These are phyloP conservation scores for Alsophila aescularia DNA, from an alignment of 2,888 invertebrate species.

Conservation along the genomic window DNA sequence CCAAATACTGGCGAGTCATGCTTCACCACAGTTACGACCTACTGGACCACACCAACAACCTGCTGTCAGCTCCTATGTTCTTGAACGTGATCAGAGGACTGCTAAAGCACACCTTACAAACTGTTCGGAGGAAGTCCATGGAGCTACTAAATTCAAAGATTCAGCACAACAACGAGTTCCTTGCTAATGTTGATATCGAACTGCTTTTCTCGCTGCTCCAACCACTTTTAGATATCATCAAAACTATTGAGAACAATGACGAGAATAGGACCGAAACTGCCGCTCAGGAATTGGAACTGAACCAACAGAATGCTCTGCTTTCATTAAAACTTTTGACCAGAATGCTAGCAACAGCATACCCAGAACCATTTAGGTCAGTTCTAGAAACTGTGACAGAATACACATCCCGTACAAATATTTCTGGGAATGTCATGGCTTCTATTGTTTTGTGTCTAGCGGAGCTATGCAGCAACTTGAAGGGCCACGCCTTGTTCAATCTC, in stretches of 20 bases:
- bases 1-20: constrained; percentile 93
- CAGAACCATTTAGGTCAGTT: constrained; percentile 88
- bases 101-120: constrained; percentile 87
- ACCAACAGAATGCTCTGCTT: constrained; percentile 92
- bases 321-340: constrained; percentile 93
- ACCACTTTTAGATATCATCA: constrained; percentile 85
- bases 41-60: constrained; percentile 90
- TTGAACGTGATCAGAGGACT: constrained; percentile 90
- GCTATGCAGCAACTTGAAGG: constrained; percentile 89
- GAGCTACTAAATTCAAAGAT: constrained; percentile 94
- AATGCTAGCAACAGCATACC: constrained; percentile 87
- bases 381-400: constrained; percentile 87
- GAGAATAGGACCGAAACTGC: constrained; percentile 55
- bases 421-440: constrained; percentile 88
- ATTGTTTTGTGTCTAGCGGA: constrained; percentile 91
- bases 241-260: constrained; percentile 74
- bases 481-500: constrained; percentile 89
- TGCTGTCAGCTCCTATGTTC: constrained; percentile 92
- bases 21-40: constrained; percentile 91
- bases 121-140: constrained; percentile 91
- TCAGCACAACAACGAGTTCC: constrained; percentile 86
- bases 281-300: constrained; percentile 86
- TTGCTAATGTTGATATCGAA: constrained; percentile 77
- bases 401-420: constrained; percentile 76
- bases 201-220: constrained; percentile 85